Base-by-base conservation (phyloP, 2,113 vertebrate species). In the Chionodraco myersi region DNA sequence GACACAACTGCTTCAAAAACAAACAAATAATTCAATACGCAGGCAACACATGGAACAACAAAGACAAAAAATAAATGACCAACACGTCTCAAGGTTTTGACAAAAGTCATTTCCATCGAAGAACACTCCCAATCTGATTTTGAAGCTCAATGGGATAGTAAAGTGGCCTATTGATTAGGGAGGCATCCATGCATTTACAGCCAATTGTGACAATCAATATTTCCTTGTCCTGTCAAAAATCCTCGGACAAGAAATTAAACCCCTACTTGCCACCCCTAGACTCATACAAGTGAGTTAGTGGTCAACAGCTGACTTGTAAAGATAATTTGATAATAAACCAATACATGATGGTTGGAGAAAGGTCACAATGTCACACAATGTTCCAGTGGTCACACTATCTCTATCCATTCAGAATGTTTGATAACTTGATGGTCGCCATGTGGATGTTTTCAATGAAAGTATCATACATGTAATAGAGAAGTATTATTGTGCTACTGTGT, bases 131-230 rank as follows among this genome's bases (percentile, higher is more conserved):
- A 18, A 58, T 74, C 48, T 57, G 7, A 58, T 51, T 74, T 57
- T 72, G 51, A 72, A 68, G 71, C 26, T 84, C 49, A 74, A 2
- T 70, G 72, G 71, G 49, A 41, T 3, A 49, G 47, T 36, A 65
- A 87, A 80, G 63, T 66, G 73, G 45, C 26, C 4, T 56, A 82
- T 89, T 85, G 85, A 88, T 85, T 72, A 0, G 9, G 0, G 45
- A 80, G 47, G 69, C 30, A 66, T 11, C 16, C 34, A 56, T 65
- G 21, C 66, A 75, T 76, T 67, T 44, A 44, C 47, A 66, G 26
- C 60, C 73, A 68, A 21, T 80, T 73, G 49, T 56, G 51, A 72
- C 9, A 47, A 56, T 84, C 75, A 63, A 63, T 54, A 52, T 44
- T 21, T 7, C 74, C 18, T 62, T 64, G 54, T 68, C 48, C 48